These are phyloP conservation scores for Formica exsecta DNA, from an alignment of 1,140 invertebrate genomes.

Conservation along the genomic window DNA sequence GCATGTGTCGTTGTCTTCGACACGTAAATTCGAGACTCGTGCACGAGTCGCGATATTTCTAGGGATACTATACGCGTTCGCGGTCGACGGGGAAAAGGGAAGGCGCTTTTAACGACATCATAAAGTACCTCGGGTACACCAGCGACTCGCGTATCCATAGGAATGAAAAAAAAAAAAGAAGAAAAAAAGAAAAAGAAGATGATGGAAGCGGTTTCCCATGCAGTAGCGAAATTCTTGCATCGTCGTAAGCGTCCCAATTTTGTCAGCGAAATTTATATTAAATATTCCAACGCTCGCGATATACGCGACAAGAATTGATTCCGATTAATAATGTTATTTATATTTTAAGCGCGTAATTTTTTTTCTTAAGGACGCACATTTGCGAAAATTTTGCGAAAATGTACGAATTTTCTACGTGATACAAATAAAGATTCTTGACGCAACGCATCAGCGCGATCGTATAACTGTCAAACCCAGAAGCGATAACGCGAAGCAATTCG, in stretches of 20 bases:
- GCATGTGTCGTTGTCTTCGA: slow-evolving; percentile 48
- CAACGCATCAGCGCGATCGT: not conserved
- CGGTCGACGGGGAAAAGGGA: slow-evolving; percentile 1
- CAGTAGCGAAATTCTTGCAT: not conserved
- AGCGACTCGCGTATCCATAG: slow-evolving; percentile 14
- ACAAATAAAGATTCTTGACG: not conserved
- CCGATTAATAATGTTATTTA: slow-evolving; percentile 15
- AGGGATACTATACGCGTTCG: slow-evolving; percentile 12
- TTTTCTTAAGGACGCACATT: not conserved
- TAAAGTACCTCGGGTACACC: slow-evolving; percentile 39
- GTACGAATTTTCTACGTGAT: not conserved
- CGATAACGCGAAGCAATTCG: slow-evolving; percentile 43
- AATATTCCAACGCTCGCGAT: not conserved
- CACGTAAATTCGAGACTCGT: slow-evolving; percentile 51
- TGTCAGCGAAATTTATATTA: not conserved
- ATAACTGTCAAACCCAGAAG: not conserved
- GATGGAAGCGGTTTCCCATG: slow-evolving; percentile 26
- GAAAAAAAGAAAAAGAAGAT: not conserved
- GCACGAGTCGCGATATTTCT: slow-evolving; percentile 48
- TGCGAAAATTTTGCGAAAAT: not conserved
- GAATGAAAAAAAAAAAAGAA: not conserved
- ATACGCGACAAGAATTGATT: not conserved
- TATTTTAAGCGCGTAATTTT: not conserved
- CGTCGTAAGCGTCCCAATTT: slow-evolving; percentile 18
- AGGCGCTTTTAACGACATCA: slow-evolving; percentile 57